Evolutionary conservation across 2,113 vertebrate genomes (phyloP).

Genomic region (Myiopsitta monachus): DNA sequence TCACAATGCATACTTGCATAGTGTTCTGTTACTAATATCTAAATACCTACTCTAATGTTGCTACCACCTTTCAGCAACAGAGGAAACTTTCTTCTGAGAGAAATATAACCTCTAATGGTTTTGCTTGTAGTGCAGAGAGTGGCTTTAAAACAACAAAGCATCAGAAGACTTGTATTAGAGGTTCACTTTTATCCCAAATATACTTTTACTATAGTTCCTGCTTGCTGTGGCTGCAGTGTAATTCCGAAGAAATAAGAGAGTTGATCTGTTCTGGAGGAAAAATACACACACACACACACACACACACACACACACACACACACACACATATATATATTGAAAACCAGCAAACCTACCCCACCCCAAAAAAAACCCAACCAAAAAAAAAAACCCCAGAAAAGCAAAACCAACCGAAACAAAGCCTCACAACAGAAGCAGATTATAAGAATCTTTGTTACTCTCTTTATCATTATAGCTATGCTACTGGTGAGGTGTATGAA

Average conservation of each 20-base stretch:
- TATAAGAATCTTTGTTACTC: background rate
- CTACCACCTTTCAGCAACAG: background rate
- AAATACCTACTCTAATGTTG: background rate
- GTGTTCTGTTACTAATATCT: background rate
- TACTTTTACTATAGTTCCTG: background rate
- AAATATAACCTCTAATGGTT: background rate
- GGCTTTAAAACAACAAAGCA: background rate
- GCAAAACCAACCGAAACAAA: background rate
- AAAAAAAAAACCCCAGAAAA: background rate
- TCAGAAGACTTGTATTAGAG: background rate
- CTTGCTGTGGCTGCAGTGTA: background rate
- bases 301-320: no score
- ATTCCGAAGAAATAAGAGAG: background rate
- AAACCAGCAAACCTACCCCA: background rate
- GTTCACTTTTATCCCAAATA: background rate
- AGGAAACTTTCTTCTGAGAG: background rate
- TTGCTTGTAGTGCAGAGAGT: background rate
- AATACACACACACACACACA: no score
- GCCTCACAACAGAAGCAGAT: background rate
- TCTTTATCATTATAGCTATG: constrained; percentile 77
- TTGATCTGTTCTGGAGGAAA: background rate
- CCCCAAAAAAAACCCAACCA: background rate
- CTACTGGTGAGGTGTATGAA: constrained; percentile 92
- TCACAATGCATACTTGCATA: background rate
- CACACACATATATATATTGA: background rate